These are phyloP conservation scores for Octodonta nipae DNA, from an alignment of 2,888 invertebrate genomes.

Conservation along the genomic window DNA sequence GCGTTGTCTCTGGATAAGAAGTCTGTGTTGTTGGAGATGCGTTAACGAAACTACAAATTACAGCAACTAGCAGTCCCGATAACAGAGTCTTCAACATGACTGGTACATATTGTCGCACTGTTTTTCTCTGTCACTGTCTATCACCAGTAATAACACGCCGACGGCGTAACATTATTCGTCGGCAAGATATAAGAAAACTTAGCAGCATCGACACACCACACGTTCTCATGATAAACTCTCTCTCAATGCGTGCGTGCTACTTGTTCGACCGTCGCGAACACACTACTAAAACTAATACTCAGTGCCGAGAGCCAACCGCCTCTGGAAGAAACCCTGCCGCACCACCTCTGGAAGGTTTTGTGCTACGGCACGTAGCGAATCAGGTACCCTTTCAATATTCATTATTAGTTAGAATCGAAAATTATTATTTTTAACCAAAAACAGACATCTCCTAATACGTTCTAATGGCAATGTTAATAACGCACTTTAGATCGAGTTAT, in stretches of 20 bases:
- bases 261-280: slow-evolving; percentile 39
- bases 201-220: slow-evolving; percentile 23
- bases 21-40: slow-evolving; percentile 23
- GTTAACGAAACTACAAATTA: slow-evolving; percentile 34
- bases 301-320: too few species aligned
- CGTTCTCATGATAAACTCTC: slow-evolving; percentile 25
- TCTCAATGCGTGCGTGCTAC: slow-evolving; percentile 25
- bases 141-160: slow-evolving; percentile 20
- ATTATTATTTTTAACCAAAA: too few species aligned
- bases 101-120: slow-evolving; percentile 35
- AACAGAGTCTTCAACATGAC: slow-evolving; percentile 39
- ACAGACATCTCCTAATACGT: too few species aligned
- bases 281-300: too few species aligned
- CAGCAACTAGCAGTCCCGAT: slow-evolving; percentile 36
- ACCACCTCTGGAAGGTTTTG: too few species aligned
- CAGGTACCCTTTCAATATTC: too few species aligned
- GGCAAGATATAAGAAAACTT: slow-evolving; percentile 10
- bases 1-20: slow-evolving; percentile 16
- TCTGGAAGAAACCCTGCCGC: too few species aligned
- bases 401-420: too few species aligned
- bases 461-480: too few species aligned
- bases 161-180: slow-evolving; percentile 17
- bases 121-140: slow-evolving; percentile 27
- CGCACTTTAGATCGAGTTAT: too few species aligned
- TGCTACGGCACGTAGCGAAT: too few species aligned